Evolutionary conservation across 2,888 invertebrate genomes (phyloP).

Genomic region (Platerodrilus igneus): DNA sequence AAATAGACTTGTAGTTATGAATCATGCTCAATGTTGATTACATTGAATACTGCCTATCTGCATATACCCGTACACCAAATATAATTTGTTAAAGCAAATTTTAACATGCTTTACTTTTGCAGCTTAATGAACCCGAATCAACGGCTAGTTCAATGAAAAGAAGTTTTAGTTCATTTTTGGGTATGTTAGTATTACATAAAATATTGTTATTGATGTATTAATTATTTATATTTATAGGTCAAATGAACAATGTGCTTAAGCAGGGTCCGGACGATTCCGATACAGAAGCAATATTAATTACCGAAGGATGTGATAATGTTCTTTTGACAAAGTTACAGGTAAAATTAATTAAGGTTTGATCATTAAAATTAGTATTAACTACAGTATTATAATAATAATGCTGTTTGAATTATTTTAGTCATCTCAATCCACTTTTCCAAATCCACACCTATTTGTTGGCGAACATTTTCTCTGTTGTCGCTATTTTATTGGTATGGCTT

Average conservation of each 20-base stretch:
- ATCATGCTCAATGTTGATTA: too few relatives aligned
- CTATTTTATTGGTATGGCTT: too few relatives aligned
- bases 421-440: too few relatives aligned
- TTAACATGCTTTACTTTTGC: conserved; percentile 29
- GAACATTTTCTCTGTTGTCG: too few relatives aligned
- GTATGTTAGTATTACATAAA: conserved; percentile 40
- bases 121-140: conserved; percentile 69
- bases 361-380: neutral
- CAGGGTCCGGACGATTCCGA: conserved; percentile 63
- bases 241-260: conserved; percentile 65
- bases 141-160: conserved; percentile 68
- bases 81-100: too few relatives aligned
- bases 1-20: conserved; percentile 1
- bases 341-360: conserved; percentile 12
- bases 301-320: conserved; percentile 61
- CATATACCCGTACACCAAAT: too few relatives aligned
- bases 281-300: conserved; percentile 63
- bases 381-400: neutral
- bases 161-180: conserved; percentile 66
- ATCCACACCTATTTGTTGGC: too few relatives aligned
- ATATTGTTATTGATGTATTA: conserved; percentile 6
- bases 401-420: conserved; percentile 6
- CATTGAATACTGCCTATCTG: too few relatives aligned
- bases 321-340: conserved; percentile 58
- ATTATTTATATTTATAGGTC: conserved; percentile 51